Evolutionary conservation across 2,113 vertebrate species (phyloP), one percentile per base, ranked within the genome.

Genomic region (Aegypius monachus): DNA sequence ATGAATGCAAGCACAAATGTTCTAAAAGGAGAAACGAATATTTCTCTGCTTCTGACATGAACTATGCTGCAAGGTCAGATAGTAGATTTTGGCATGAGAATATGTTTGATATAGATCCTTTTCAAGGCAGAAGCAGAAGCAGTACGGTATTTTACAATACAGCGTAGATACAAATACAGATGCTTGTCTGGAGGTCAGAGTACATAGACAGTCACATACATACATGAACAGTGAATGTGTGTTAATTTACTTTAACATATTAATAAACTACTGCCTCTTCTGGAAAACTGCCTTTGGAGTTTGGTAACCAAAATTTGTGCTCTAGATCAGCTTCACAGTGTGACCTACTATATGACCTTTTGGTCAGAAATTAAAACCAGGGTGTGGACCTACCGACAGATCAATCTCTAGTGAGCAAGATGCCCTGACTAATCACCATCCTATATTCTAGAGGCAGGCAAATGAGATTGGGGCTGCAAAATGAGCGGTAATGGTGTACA

Each of bases 11-110:
- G 81, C 38, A 94, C 43, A 90, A 91, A 91, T 62, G 21, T 77
- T 93, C 91, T 93, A 93, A 97, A 96, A 93, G 27, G 16, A 89
- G 78, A 94, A 96, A 88, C 8, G 1, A 96, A 77, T 94, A 94
- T 82, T 95, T 95, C 72, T 96, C 52, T 88, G 53, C 42, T 94
- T 87, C 67, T 91, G 89, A 90, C 86, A 90, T 55, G 70, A 82
- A 45, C 78, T 85, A 97, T 56, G 32, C 53, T 93, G 42, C 84
- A 86, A 92, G 89, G 94, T 92, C 96, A 97, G 74, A 95, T 67
- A 94, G 75, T 90, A 89, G 81, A 88, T 79, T 95, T 90, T 94
- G 93, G 74, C 85, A 95, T 77, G 50, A 86, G 42, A 95, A 91
- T 83, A 63, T 77, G 53, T 87, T 95, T 92, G 70, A 59, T 81